Percentiles rank a stretch among this genome's conserved stretches.
Conservation (phyloP, 2,113 vertebrate genomes). For the Catharus minimus region DNA sequence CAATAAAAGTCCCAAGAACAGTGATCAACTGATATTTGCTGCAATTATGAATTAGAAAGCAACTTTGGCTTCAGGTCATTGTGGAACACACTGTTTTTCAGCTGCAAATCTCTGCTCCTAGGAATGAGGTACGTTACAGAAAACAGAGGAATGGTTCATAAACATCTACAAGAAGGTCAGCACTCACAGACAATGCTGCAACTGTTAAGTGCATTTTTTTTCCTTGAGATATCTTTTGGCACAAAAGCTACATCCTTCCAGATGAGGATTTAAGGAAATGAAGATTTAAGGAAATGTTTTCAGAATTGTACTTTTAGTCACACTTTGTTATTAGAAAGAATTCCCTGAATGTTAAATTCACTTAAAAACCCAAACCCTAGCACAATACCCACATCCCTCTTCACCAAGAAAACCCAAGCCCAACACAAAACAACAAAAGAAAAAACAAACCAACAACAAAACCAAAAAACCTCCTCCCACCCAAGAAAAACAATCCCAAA, state of each 20-base stretch:
- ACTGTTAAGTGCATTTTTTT: neutral
- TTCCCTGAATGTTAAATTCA: neutral
- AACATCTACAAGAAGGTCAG: neutral
- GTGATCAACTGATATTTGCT: neutral
- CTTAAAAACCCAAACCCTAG: neutral
- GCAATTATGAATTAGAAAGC: neutral
- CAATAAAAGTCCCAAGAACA: neutral
- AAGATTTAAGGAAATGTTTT: neutral
- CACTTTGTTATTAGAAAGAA: neutral
- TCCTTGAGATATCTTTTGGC: neutral
- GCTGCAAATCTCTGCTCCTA: neutral
- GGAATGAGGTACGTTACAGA: neutral
- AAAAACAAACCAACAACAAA: no score
- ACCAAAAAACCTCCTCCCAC: fast-evolving
- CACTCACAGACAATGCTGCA: neutral
- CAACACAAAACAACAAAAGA: neutral
- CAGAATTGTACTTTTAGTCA: neutral
- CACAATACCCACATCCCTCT: fast-evolving
- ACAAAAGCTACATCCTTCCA: neutral
- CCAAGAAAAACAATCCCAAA: neutral
- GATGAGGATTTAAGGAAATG: no score
- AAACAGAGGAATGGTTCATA: neutral
- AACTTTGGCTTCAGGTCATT: neutral
- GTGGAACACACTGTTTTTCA: neutral
- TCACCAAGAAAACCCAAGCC: fast-evolving